A percentile compares a stretch with the other conserved stretches of the same genome.
These are phyloP conservation scores for Zygogramma bicolorata DNA, from an alignment of 2,888 invertebrate genomes.

Conservation along the genomic window DNA sequence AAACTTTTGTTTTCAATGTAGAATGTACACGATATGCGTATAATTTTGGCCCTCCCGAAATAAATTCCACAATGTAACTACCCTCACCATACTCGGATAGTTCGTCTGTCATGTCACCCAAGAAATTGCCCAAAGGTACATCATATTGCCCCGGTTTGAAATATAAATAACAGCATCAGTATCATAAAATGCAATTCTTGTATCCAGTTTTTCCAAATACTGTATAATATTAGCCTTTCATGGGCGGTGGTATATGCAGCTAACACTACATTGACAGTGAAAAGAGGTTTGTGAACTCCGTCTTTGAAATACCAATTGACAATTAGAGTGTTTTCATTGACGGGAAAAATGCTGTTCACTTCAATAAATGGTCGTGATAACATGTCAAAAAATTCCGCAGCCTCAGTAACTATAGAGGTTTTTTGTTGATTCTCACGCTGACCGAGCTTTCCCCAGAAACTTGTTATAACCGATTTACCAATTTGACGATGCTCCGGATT, in stretches of 20 bases:
- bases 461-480: constrained; percentile 31
- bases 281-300: constrained; percentile 33
- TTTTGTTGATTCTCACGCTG: constrained; percentile 37
- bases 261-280: constrained; percentile 53
- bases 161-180: constrained; percentile 59
- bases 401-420: constrained; percentile 12
- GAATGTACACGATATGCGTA: neutral
- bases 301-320: constrained; percentile 45
- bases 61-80: constrained; percentile 56
- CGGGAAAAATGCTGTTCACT: constrained; percentile 19
- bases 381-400: constrained; percentile 2
- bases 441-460: constrained; percentile 41
- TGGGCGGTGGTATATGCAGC: constrained; percentile 42
- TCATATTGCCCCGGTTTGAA: constrained; percentile 38
- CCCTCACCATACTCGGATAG: constrained; percentile 54
- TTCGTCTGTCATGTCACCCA: constrained; percentile 62
- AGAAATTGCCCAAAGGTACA: constrained; percentile 55
- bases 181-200: constrained; percentile 59
- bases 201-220: constrained; percentile 54
- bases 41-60: constrained; percentile 54
- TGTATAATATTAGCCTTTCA: constrained; percentile 32
- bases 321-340: constrained; percentile 39
- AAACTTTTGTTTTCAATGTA: neutral
- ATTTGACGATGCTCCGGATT: constrained; percentile 38
- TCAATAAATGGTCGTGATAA: constrained; percentile 8